Conservation (phyloP, 2,797 vertebrate species). For the Poecile montanus region DNA sequence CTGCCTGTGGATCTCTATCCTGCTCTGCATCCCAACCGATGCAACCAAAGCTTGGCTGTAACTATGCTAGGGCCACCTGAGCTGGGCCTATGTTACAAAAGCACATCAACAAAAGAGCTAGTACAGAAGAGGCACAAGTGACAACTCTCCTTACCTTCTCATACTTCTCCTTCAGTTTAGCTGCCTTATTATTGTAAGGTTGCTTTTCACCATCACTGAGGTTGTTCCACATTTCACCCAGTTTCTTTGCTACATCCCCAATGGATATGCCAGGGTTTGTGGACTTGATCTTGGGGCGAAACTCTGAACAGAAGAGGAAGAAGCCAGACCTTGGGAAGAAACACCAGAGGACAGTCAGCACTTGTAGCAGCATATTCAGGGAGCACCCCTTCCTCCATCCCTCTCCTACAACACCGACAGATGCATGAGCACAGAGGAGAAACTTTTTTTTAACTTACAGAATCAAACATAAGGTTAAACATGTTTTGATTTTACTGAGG, state of each 20-base stretch:
- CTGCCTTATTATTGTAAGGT: conserved; percentile 85
- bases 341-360: conserved; percentile 28
- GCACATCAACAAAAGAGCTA: neutral
- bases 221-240: conserved; percentile 88
- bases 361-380: accelerated
- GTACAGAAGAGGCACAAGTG: neutral
- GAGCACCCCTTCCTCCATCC: neutral
- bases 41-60: accelerated
- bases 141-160: conserved; percentile 80
- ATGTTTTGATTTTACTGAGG: neutral
- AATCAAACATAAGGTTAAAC: neutral
- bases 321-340: conserved; percentile 82
- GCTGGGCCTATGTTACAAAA: neutral
- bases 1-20: neutral
- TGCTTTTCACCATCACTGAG: conserved; percentile 84
- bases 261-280: conserved; percentile 86
- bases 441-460: neutral
- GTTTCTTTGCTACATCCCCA: conserved; percentile 87
- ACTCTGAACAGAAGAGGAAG: conserved; percentile 88
- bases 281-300: conserved; percentile 88
- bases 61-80: neutral
- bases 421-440: accelerated
- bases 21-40: neutral
- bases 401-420: neutral
- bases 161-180: conserved; percentile 89